phyloP scores from a whole-genome alignment of 2,113 vertebrate species.

The Synodontis membranacea region DNA sequence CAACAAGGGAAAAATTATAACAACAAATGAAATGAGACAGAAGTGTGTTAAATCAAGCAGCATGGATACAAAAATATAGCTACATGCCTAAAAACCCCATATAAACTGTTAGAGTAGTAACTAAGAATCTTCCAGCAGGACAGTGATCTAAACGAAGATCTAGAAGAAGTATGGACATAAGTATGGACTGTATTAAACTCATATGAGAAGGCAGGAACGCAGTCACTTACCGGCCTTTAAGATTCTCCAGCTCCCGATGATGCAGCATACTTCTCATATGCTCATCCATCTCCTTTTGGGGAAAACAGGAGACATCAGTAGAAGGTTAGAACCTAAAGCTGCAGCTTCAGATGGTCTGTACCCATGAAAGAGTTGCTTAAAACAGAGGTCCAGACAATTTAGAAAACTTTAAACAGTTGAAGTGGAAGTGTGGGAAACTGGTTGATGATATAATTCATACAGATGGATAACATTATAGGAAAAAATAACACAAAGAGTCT shows the following conservation, averaged over 20 bases:
- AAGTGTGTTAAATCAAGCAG: background rate
- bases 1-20: background rate
- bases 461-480: background rate
- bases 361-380: background rate
- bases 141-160: background rate
- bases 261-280: constrained; percentile 98
- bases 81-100: background rate
- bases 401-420: background rate
- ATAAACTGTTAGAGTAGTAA: background rate
- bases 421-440: background rate
- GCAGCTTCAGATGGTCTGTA: background rate
- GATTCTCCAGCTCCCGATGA: constrained; percentile 95
- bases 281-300: constrained; percentile 90
- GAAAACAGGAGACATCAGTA: background rate
- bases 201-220: background rate
- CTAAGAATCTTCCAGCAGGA: background rate
- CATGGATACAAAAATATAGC: background rate
- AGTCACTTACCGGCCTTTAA: constrained; percentile 88
- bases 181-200: too few relatives aligned
- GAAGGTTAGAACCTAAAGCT: background rate
- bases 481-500: background rate
- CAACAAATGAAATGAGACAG: background rate
- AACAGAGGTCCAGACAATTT: background rate
- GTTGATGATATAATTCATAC: background rate
- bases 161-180: too few relatives aligned